Conservation (phyloP, 92 coral and sea anemone species). For the Chrysogorgia sp. region DNA sequence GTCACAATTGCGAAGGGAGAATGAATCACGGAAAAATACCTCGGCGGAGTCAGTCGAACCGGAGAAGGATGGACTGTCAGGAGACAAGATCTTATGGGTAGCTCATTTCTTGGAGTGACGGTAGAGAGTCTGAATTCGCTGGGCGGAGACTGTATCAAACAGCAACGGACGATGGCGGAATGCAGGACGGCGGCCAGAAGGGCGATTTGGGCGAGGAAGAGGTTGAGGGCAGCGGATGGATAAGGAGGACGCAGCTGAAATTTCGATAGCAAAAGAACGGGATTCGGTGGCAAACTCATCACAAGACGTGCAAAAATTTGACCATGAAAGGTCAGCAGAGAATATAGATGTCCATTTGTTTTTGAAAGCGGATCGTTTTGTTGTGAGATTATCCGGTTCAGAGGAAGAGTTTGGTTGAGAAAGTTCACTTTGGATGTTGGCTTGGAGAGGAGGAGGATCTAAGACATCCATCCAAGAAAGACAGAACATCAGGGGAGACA, state of each 20-base stretch:
- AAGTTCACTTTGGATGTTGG: neutral
- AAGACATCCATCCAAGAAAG: neutral
- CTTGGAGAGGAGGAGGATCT: neutral
- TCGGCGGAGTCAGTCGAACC: slow-evolving; percentile 4
- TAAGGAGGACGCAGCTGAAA: neutral
- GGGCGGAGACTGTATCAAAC: neutral
- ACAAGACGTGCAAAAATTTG: neutral
- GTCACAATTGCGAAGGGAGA: no score
- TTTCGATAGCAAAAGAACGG: neutral
- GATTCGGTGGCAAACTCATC: slow-evolving; percentile 1
- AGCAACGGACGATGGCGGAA: slow-evolving; percentile 10
- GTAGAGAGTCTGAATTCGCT: slow-evolving; percentile 1
- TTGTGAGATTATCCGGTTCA: neutral
- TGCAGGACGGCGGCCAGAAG: slow-evolving; percentile 21
- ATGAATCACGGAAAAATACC: neutral
- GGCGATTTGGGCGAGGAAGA: slow-evolving; percentile 6
- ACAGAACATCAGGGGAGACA: neutral
- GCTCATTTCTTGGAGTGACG: slow-evolving; percentile 13
- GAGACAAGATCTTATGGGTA: neutral
- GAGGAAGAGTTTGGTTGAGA: neutral
- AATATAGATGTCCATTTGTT: slow-evolving; percentile 1
- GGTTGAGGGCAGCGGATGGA: neutral
- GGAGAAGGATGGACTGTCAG: neutral
- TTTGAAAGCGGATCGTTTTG: neutral
- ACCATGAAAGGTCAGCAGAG: slow-evolving; percentile 7